Base-by-base conservation (phyloP, 53 echinoderm and acorn worm genomes). In the Temnopleurus reevesii region DNA sequence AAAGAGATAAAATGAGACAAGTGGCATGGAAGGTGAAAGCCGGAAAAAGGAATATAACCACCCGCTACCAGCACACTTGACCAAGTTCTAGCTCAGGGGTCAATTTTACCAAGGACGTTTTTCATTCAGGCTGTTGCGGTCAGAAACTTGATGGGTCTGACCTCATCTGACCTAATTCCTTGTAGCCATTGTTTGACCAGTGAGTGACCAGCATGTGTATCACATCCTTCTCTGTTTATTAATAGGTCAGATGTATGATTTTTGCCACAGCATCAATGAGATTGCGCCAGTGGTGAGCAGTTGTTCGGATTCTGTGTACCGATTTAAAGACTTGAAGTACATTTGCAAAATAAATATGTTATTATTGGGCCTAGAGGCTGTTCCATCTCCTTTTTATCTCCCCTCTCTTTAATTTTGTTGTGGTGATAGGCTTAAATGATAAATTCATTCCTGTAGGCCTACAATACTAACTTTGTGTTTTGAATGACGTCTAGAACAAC, bases 151-250 rank as follows among this genome's bases (percentile, higher is more conserved):
- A 83, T 83, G 36, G 55, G 7, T 55, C 55, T 83, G 83, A 55
- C 83, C 83, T 83, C 83, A 12, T 4, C 34, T 83, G 83, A 56
- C 83, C 83, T 38, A 55, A 35, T 83, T 83, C 55, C 10, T 19
- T 55, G 17, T 83, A 55, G 55, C 83, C 83, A 56, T 6, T 55
- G 55, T 33, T 31, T 36, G 81, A 53, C 81, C 81, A 81, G 49
- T 6, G 35, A 31, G 55, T 82, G 82, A 34, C 56, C 83, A 83
- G 80, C 41, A 7, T 38, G 19, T 71, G 71, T 71, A 71, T 71
- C 71, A 71, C 71, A 71, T 71, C 71, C 71, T 71, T 18, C 0
- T n/a, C n/a, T n/a, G n/a, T n/a, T n/a, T n/a, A n/a, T n/a, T n/a
- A n/a, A n/a, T n/a, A n/a, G n/a, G n/a, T n/a, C n/a, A n/a, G n/a